Conservation (phyloP, 2,113 vertebrate species). For the Thomomys bottae region DNA sequence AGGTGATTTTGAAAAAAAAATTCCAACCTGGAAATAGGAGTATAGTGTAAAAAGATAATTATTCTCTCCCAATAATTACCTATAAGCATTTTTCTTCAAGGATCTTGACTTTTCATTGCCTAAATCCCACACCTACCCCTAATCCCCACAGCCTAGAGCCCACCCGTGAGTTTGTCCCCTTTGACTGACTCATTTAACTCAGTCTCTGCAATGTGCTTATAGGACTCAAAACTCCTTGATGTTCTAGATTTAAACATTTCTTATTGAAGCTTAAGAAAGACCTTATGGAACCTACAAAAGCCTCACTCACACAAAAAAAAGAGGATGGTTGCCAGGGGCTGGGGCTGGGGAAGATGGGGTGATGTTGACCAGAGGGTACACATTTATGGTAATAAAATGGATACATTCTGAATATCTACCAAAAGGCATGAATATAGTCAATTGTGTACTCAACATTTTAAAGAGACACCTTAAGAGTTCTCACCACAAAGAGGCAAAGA, state of each 20-base stretch:
- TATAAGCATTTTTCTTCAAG: neutral
- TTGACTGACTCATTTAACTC: neutral
- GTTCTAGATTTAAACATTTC: neutral
- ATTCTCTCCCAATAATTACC: neutral
- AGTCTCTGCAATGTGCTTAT: neutral
- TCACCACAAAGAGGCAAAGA: neutral
- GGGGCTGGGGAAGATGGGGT: no score
- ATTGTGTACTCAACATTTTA: neutral
- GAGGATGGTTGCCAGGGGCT: no score
- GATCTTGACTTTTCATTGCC: neutral
- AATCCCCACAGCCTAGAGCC: neutral
- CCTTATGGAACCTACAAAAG: neutral
- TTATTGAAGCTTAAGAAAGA: neutral
- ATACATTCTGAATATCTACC: no score
- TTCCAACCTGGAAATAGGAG: neutral
- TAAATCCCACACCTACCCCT: neutral
- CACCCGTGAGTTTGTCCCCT: neutral
- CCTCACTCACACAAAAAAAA: neutral
- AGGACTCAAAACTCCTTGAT: neutral
- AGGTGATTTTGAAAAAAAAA: neutral
- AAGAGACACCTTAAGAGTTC: neutral
- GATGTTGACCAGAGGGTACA: neutral
- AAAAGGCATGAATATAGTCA: neutral
- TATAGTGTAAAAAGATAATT: neutral
- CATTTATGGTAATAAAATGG: neutral